phyloP scores from a whole-genome alignment of 2,113 vertebrate species.

The Ivindomyrus marchei region DNA sequence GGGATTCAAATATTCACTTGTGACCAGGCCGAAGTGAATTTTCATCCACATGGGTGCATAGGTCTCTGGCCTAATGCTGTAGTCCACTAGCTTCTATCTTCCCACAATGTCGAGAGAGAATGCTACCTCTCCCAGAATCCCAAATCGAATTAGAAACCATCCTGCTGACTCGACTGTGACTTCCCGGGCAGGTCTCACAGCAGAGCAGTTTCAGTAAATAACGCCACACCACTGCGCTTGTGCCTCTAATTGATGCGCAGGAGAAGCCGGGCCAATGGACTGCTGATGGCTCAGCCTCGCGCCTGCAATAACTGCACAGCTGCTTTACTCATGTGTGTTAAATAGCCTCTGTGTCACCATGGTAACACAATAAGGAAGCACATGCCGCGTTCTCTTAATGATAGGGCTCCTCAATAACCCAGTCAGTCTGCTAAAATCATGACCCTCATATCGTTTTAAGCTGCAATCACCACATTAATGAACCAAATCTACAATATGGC shows the following conservation, averaged over 20 bases:
- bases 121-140: constrained; percentile 4
- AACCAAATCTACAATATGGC: constrained; percentile 6
- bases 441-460: neutral
- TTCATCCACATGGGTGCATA: neutral
- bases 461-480: neutral
- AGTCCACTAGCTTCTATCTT: neutral
- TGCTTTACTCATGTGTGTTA: neutral
- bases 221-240: neutral
- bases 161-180: neutral
- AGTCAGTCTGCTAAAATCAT: neutral
- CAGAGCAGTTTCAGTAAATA: constrained; percentile 5
- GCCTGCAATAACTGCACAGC: neutral
- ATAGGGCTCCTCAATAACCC: neutral
- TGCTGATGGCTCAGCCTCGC: neutral
- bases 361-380: neutral
- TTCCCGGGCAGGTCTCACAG: neutral
- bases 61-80: neutral
- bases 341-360: neutral
- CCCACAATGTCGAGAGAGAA: neutral
- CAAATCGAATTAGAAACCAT: constrained; percentile 13
- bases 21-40: neutral
- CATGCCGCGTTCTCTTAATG: neutral
- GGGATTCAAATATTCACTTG: neutral
- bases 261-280: neutral
- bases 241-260: neutral